Evolutionary conservation across 2,113 vertebrate genomes (phyloP).

Genomic region (Coryphaenoides rupestris): DNA sequence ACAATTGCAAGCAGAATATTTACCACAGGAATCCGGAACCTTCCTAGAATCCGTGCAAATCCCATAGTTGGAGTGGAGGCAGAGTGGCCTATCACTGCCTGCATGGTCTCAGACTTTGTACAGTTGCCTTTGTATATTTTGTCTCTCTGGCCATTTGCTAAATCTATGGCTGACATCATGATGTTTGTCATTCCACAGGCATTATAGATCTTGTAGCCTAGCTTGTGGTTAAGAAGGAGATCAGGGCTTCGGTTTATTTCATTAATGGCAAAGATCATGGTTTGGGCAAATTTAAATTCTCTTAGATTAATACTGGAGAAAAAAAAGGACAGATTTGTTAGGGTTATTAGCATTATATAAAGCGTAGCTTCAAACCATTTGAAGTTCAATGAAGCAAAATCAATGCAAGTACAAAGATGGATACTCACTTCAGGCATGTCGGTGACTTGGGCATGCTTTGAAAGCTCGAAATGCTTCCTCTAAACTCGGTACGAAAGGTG

Average conservation of each 20-base stretch:
- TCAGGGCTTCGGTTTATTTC: slow-evolving; percentile 54
- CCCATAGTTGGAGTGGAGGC: slow-evolving; percentile 52
- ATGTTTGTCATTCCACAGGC: slow-evolving; percentile 54
- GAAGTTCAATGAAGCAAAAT: no score
- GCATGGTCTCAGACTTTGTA: slow-evolving; percentile 31
- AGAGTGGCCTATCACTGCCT: slow-evolving; percentile 55
- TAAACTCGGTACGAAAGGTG: slow-evolving; percentile 53
- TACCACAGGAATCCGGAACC: slow-evolving; percentile 49
- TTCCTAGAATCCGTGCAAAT: slow-evolving; percentile 49
- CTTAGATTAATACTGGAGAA: slow-evolving; percentile 51
- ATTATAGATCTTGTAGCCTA: slow-evolving; percentile 62
- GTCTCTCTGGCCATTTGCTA: slow-evolving; percentile 39
- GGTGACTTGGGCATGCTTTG: slow-evolving; percentile 19
- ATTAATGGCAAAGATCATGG: slow-evolving; percentile 60
- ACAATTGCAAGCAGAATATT: slow-evolving; percentile 1
- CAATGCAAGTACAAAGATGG: neutral
- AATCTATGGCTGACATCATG: slow-evolving; percentile 44
- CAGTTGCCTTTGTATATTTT: slow-evolving; percentile 40
- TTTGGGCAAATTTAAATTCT: slow-evolving; percentile 59
- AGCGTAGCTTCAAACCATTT: neutral
- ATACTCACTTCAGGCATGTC: slow-evolving; percentile 35
- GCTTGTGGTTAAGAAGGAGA: slow-evolving; percentile 45
- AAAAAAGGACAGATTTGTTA: neutral
- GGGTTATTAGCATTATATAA: neutral
- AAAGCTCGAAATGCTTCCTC: slow-evolving; percentile 12